Base-by-base conservation (phyloP, 2,113 vertebrate genomes). In the Nerophis lumbriciformis region DNA sequence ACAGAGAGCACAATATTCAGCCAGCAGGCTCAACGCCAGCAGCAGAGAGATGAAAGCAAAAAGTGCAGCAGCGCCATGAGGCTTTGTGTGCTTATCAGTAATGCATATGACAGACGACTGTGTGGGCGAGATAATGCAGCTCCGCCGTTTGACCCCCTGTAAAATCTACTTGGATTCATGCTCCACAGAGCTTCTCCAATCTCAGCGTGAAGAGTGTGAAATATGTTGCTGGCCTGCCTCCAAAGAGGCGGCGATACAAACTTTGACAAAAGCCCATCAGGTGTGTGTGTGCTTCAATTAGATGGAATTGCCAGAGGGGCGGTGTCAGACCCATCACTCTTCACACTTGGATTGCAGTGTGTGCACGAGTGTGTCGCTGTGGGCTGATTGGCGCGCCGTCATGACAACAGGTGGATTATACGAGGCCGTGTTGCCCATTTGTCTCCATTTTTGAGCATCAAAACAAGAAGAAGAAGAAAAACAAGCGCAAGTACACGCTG, bases 211-310 rank as follows among this genome's bases (percentile, higher is more conserved):
- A 28, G 36, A 51, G 53, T 0, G 19, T 54, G 21, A 47, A 59
- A 55, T 9, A 71, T 59, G 65, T 68, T 62, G 35, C 64, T 72
- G 67, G 68, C 36, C 6, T 42, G 37, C 64, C 63, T 63, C 53
- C 68, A 74, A 19, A 45, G 11, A 4, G 10, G 10, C 42, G 11
- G 42, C 4, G 42, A 45, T 9, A 45, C 10, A 45, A 45, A 45
- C 42, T 45, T 45, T 12, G 3, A 9, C 45, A 47, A 45, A 63
- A 39, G 9, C 15, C 59, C 52, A 71, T 63, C 0, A 59, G 65
- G 54, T 35, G 10, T 66, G 44, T 53, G 19, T 15, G 50, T 2
- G 21, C 16, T 49, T 51, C 68, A 59, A 52, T 45, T 21, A 56
- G 59, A 36, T n/a, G 13, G 59, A 47, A 42, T 38, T 19, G 16